Evolutionary conservation across 1,140 invertebrate genomes (phyloP).

Genomic region (Drosophila repleta): DNA sequence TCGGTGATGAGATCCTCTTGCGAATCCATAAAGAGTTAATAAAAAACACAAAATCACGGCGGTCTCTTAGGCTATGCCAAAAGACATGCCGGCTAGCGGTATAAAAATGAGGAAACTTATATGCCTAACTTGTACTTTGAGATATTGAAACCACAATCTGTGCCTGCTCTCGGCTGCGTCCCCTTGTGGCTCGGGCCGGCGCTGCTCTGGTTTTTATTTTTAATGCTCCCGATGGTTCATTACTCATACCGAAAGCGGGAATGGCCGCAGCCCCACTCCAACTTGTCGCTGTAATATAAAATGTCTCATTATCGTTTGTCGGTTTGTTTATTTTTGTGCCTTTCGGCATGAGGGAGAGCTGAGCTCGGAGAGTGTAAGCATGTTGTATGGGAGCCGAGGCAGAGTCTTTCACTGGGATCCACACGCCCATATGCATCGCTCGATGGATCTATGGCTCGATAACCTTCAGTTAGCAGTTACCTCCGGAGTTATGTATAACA

Average conservation of each 20-base stretch:
- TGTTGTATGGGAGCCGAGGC: not conserved
- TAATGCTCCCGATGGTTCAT: slow-evolving; percentile 60
- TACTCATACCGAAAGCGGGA: slow-evolving; percentile 38
- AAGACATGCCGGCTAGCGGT: slow-evolving; percentile 30
- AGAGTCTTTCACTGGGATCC: not conserved
- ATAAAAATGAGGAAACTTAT: slow-evolving; percentile 79
- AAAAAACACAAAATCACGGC: slow-evolving; percentile 78
- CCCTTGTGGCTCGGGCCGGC: slow-evolving; percentile 6
- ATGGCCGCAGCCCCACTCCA: slow-evolving; percentile 14
- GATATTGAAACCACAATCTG: slow-evolving; percentile 45
- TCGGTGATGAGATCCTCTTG: slow-evolving; percentile 49
- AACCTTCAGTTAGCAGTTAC: slow-evolving; percentile 28
- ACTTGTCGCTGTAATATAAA: slow-evolving; percentile 54
- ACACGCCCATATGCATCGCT: not conserved
- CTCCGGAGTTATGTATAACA: slow-evolving; percentile 59
- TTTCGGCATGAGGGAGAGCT: slow-evolving; percentile 15
- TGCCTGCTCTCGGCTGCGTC: not conserved
- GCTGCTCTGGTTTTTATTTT: slow-evolving; percentile 58
- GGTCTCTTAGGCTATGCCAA: slow-evolving; percentile 46
- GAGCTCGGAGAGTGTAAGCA: not conserved
- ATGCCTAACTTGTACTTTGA: slow-evolving; percentile 57
- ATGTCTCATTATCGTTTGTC: slow-evolving; percentile 77
- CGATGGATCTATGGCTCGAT: slow-evolving; percentile 34
- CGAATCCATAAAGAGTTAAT: slow-evolving; percentile 81
- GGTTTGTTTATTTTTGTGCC: slow-evolving; percentile 49